Evolutionary conservation across 2,888 invertebrate species (phyloP).

Genomic region (Druceiella hillmani): DNA sequence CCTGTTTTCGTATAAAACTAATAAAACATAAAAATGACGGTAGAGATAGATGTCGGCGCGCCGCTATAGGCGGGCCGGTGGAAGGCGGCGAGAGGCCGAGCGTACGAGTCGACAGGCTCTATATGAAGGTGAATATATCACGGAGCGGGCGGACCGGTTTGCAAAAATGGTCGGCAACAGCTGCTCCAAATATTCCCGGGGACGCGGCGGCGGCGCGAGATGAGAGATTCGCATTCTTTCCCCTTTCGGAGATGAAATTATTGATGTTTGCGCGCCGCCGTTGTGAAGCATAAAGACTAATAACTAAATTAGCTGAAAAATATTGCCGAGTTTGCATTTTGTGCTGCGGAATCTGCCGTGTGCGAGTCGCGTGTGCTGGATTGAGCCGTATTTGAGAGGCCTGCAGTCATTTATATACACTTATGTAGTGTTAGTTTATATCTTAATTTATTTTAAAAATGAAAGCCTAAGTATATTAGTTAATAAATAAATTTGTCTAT

Average conservation of each 20-base stretch:
- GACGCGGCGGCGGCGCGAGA: conserved; percentile 4
- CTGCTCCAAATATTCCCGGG: conserved; percentile 8
- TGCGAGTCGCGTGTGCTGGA: too few species aligned
- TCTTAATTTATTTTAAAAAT: too few species aligned
- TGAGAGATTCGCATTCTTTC: neutral
- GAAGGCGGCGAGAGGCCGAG: conserved; percentile 14
- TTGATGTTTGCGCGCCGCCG: neutral
- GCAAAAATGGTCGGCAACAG: conserved; percentile 13
- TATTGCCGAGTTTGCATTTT: too few species aligned
- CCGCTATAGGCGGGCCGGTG: conserved; percentile 28
- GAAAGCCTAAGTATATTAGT: too few species aligned
- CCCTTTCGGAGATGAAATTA: conserved; percentile 3
- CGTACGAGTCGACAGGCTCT: conserved; percentile 10
- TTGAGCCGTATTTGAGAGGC: too few species aligned
- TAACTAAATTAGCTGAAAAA: too few species aligned
- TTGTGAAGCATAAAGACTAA: too few species aligned
- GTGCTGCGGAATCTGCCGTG: too few species aligned
- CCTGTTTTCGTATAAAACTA: conserved; percentile 31
- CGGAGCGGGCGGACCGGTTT: conserved; percentile 15
- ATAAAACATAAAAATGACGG: conserved; percentile 28
- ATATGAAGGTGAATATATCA: conserved; percentile 33
- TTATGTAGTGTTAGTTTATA: too few species aligned
- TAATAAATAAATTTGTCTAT: too few species aligned
- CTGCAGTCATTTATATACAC: too few species aligned
- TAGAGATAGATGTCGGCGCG: conserved; percentile 13